Conservation (phyloP, 2,113 vertebrate genomes). For the Eptesicus fuscus region DNA sequence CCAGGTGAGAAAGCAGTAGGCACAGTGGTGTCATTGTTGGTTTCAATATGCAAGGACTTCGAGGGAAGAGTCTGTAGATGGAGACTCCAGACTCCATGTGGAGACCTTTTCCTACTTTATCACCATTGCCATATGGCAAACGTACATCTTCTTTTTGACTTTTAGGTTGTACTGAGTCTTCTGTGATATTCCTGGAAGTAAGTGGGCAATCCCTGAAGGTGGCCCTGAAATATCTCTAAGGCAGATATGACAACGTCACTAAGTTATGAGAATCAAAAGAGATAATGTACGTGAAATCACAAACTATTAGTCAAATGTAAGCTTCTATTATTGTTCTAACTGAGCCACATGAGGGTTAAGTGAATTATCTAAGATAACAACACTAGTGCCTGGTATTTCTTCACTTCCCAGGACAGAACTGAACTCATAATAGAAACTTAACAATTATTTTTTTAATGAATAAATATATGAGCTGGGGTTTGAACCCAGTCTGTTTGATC, state of each 20-base stretch:
- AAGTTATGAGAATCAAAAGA: not conserved
- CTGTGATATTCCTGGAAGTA: not conserved
- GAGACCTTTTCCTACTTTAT: not conserved
- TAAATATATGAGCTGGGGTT: not conserved
- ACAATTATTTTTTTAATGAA: not conserved
- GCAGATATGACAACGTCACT: not conserved
- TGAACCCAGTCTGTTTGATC: not conserved
- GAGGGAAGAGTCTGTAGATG: not conserved
- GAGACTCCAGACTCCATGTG: not conserved
- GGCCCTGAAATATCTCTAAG: not conserved
- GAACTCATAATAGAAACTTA: not conserved
- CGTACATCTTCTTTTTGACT: not conserved
- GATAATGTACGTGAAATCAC: not conserved
- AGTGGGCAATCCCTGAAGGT: not conserved
- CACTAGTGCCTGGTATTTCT: not conserved
- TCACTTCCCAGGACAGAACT: not conserved
- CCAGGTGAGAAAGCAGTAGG: not conserved
- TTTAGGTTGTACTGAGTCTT: not conserved
- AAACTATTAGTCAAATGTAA: not conserved
- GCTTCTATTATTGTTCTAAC: not conserved
- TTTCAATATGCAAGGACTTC: not conserved
- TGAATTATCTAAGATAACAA: not conserved
- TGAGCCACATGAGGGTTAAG: not conserved
- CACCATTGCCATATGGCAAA: not conserved
- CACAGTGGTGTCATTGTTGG: not conserved